phyloP scores from a whole-genome alignment of 2,113 vertebrate species.

The Perccottus glenii region DNA sequence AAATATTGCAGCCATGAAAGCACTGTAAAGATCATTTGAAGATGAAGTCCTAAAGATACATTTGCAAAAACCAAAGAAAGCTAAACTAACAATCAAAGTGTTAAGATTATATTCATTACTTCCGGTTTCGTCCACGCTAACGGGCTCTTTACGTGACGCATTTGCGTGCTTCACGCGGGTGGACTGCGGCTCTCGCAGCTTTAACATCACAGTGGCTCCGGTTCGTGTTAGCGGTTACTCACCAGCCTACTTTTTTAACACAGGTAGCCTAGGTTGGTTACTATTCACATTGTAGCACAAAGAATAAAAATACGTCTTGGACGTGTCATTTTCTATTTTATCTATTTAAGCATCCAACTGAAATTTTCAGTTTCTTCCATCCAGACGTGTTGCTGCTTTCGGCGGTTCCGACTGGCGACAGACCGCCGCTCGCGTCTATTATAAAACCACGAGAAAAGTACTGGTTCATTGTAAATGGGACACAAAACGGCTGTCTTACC shows the following conservation, averaged over 20 bases:
- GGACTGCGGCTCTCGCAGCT: conserved; percentile 47
- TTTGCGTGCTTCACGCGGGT: conserved; percentile 35
- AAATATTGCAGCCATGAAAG: no score
- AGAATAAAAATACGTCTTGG: no score
- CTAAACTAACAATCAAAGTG: no score
- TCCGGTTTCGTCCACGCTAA: conserved; percentile 5
- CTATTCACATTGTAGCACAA: neutral
- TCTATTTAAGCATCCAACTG: neutral
- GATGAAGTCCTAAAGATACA: no score
- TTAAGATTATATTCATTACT: conserved; percentile 9
- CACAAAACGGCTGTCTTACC: conserved; percentile 46
- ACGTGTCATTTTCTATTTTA: neutral
- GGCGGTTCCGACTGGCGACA: conserved; percentile 4
- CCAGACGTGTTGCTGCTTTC: conserved; percentile 33
- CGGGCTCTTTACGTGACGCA: conserved; percentile 1
- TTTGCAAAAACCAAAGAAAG: no score
- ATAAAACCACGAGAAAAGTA: fast-evolving
- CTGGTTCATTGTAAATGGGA: neutral
- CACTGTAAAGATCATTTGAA: no score
- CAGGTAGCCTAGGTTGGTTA: neutral
- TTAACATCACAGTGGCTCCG: conserved; percentile 20
- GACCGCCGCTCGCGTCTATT: neutral
- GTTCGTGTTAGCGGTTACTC: neutral
- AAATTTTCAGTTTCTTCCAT: neutral
- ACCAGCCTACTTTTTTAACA: no score